Base-by-base conservation (phyloP, 1,140 invertebrate species). In the Dufourea novaeangliae region DNA sequence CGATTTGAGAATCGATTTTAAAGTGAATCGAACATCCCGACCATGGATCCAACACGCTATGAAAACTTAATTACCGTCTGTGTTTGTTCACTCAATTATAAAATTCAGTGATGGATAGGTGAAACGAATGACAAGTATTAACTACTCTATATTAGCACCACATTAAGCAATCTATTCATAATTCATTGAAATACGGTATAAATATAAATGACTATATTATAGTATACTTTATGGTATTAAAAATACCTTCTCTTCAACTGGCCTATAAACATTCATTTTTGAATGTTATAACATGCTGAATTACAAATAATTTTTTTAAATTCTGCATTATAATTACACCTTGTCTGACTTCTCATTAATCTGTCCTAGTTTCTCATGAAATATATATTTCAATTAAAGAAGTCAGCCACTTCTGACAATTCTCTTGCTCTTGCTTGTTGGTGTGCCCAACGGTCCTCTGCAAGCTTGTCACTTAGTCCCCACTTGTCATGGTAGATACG, bases 391-490 rank as follows among this genome's bases (percentile, higher is more conserved):
- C 88, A 94, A 76, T 93, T 89, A 69, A 95, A 94, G 88, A 95
- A 95, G 77, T 97, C 96, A 4, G 94, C 93, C 8, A 97, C 96
- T 92, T 97, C 96, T 34, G 95, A 94, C 12, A 97, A 89, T 87
- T 97, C 96, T 80, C 96, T 92, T 80, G 95, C 93, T 67, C 95
- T 93, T 8, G 96, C 96, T 87, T 97, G 95, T 84, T 96, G 94
- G 86, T 96, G 96, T 7, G 96, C 96, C 96, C 96, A 97, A 54
- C 96, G 92, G 32, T 95, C 94, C 91, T 97, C 96, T 0, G 95
- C 95, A 22, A 96, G 90, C 84, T 95, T 95, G 12, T 96, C 94
- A 64, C 94, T 94, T 25, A 96, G 85, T 73, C 94, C 94, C 95
- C 96, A 97, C 86, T 96, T 96, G 74, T 96, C 95, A 87, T 97